Evolutionary conservation across 2,113 vertebrate species (phyloP).

Genomic region (Gracilinanus agilis): DNA sequence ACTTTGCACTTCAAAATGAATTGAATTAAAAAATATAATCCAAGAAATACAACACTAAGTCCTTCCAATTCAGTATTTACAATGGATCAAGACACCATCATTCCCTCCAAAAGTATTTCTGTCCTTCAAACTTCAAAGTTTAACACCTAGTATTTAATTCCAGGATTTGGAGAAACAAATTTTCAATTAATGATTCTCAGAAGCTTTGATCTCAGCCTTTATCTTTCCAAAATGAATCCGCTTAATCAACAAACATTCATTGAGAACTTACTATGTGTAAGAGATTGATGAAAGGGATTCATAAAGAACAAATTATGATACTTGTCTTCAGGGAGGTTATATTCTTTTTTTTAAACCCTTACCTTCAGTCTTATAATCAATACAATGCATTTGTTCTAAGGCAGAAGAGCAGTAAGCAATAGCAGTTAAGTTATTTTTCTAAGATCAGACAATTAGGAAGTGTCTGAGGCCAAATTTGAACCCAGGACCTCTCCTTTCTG

Average conservation of each 20-base stretch:
- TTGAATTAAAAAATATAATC: background rate
- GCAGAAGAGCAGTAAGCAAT: too few species aligned
- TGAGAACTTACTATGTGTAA: background rate
- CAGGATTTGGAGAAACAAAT: background rate
- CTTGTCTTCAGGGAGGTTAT: too few species aligned
- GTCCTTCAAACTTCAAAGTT: constrained; percentile 59
- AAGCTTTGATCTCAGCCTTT: constrained; percentile 19
- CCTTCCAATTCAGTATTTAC: background rate
- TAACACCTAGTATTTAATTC: constrained; percentile 30
- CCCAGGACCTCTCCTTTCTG: too few species aligned
- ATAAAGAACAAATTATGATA: too few species aligned
- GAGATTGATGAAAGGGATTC: too few species aligned
- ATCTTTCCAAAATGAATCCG: constrained; percentile 1
- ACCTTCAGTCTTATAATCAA: too few species aligned
- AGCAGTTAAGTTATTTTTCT: too few species aligned
- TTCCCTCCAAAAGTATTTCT: constrained; percentile 53
- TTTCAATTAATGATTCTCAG: background rate
- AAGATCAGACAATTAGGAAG: too few species aligned
- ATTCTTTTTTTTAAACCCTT: too few species aligned
- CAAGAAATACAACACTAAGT: background rate
- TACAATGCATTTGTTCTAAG: too few species aligned
- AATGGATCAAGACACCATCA: background rate
- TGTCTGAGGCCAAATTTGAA: too few species aligned
- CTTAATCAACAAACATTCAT: background rate
- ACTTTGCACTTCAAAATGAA: background rate